Percentiles rank a stretch among this genome's conserved stretches.
Evolutionary conservation across 2,797 vertebrate species (phyloP).

Genomic region (Notamacropus eugenii): DNA sequence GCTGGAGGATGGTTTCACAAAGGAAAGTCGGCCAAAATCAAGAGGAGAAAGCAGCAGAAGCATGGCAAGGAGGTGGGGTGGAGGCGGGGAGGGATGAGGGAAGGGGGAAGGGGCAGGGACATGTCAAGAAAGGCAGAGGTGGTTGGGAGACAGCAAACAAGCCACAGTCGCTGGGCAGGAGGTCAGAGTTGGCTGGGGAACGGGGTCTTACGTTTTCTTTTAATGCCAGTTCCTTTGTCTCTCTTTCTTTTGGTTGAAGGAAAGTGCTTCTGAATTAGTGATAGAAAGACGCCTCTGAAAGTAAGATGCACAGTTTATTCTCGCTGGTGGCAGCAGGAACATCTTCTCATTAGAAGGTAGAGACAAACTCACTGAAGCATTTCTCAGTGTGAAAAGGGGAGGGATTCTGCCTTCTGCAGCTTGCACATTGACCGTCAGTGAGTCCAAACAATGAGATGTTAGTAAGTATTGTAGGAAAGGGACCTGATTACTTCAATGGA

Average conservation of each 20-base stretch:
- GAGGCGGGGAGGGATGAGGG: slow-evolving; percentile 30
- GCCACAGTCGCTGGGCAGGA: slow-evolving; percentile 57
- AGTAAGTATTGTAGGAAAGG: not conserved
- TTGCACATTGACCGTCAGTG: fast-evolving
- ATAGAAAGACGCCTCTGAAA: slow-evolving; percentile 96
- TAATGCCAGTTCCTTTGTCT: slow-evolving; percentile 91
- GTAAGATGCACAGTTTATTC: slow-evolving; percentile 80
- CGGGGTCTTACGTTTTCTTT: slow-evolving; percentile 94
- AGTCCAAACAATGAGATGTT: not conserved
- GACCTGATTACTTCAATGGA: not conserved
- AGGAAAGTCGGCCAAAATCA: slow-evolving; percentile 52
- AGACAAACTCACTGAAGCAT: not conserved
- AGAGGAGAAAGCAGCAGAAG: slow-evolving; percentile 57
- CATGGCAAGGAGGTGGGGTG: not conserved
- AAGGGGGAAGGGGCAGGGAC: slow-evolving; percentile 47
- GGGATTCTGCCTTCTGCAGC: slow-evolving; percentile 9
- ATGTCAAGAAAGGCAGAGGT: slow-evolving; percentile 43
- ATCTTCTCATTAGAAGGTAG: slow-evolving; percentile 18
- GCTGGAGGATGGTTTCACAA: slow-evolving; percentile 39
- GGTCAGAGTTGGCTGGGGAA: slow-evolving; percentile 47
- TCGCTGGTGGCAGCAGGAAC: slow-evolving; percentile 60
- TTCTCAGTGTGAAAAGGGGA: not conserved
- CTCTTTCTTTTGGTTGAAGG: slow-evolving; percentile 95
- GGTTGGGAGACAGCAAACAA: not conserved
- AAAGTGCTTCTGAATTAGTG: slow-evolving; percentile 96